Base-by-base conservation (phyloP, 2,888 invertebrate species). In the Ennomos erosarius region DNA sequence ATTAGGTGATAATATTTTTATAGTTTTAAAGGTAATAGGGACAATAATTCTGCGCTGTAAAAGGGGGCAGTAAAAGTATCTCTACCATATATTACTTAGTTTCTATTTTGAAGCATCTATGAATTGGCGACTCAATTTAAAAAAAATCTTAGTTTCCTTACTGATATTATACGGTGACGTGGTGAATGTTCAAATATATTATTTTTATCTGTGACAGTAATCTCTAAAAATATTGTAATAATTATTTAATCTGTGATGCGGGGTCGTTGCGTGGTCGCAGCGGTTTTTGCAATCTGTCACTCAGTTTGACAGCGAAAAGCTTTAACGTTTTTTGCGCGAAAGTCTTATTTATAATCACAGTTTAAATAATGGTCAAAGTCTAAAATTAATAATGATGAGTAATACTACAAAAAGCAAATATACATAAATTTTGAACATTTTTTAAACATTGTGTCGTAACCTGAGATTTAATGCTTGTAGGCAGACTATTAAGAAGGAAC, bases 201-300 rank as follows among this genome's bases (percentile, higher is more conserved):
- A 63, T 54, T 52, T 57, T 61, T 64, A 65, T 65, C 57, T 63
- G 44, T 62, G 68, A 70, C 68, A 58, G 52, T 70, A 67, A 70
- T 70, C 68, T 66, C 33, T 35, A 49, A 63, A 62, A 59, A 66
- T 64, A 67, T 65, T 59, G 64, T 63, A 58, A 67, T 62, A 67
- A 68, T 67, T 65, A 67, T 67, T 62, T 61, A 62, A 55, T 62
- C 55, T 55, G 57, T 61, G 44, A 53, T 42, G 48, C 34, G 50
- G 50, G 66, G 59, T 55, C 62, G 62, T 39, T 54, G 62, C 57
- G 53, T 55, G 63, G 62, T 61, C 58, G 60, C 48, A 44, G 55
- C 38, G 33, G 16, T 70, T 65, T 68, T 74, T 73, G 69, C 65
- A 44, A 63, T 61, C 64, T 58, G 72, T 72, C 75, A 71, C 59